Base-by-base conservation (phyloP, 2,113 vertebrate species). In the Pogona vitticeps region DNA sequence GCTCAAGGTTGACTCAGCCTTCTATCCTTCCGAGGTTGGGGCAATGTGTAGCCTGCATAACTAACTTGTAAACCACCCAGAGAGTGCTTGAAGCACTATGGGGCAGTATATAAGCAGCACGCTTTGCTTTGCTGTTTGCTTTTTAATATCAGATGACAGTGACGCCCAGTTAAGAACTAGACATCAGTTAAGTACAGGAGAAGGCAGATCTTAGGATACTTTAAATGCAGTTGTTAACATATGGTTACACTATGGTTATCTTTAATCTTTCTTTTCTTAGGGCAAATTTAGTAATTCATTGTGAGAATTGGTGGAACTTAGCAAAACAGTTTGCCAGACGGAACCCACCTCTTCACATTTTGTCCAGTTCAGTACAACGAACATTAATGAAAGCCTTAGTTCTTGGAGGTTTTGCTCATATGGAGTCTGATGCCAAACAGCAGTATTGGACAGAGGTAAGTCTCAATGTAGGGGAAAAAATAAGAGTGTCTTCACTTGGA, bases 371-470 rank as follows among this genome's bases (percentile, higher is more conserved):
- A 20, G 98, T 99, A 87, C 99, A 99, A 93, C 97, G 98, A 91
- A 98, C 98, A 0, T 96, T 99, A 92, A 99, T 99, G 98, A 99
- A 99, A 93, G 98, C 98, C 2, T 97, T 99, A 91, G 99, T 99
- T 83, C 96, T 99, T 87, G 99, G 98, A 65, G 99, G 99, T 81
- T 99, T 99, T 93, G 98, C 98, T n/a, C 97, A 99, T 93, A 99
- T 99, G 98, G 98, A 99, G 93, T 97, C 98, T 0, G 98, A 99
- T 92, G 97, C 97, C 91, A 99, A 99, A 85, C 98, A 99, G 90
- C 98, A 99, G 70, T 99, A 99, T 93, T 99, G 99, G 99, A 98
- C 98, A 1, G 98, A 99, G 98, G 99, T 99, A 95, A 97, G 81
- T 6, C 18, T 1, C 40, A 26, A 3, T 89, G 46, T 52, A 5